Conservation (phyloP, 2,888 invertebrate species). For the Dryobotodes eremita region DNA sequence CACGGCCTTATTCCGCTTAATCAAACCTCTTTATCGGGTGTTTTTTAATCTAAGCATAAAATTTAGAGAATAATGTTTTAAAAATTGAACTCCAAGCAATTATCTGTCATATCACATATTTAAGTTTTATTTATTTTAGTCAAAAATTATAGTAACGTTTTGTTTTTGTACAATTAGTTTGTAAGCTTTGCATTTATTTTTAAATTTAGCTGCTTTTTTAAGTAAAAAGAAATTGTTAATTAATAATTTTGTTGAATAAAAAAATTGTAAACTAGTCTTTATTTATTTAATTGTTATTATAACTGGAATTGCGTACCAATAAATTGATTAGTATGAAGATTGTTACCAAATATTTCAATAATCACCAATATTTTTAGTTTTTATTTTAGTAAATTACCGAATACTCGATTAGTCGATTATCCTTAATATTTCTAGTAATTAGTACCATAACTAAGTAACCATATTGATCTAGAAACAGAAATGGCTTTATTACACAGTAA, state of each 20-base stretch:
- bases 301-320: conserved; percentile 29
- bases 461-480: conserved; percentile 14
- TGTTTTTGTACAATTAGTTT: conserved; percentile 47
- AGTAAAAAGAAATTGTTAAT: not conserved
- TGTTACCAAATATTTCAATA: conserved; percentile 14
- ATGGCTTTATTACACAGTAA: not conserved
- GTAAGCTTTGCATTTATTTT: conserved; percentile 69
- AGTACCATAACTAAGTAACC: conserved; percentile 11
- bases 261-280: conserved; percentile 1
- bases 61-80: conserved; percentile 38
- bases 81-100: conserved; percentile 72
- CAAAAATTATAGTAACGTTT: not conserved
- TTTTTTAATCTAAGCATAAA: conserved; percentile 34
- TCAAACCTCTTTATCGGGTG: conserved; percentile 20
- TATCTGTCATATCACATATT: conserved; percentile 75
- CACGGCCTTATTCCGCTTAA: conserved; percentile 8
- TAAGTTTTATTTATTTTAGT: conserved; percentile 56
- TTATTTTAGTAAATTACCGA: conserved; percentile 11
- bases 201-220: conserved; percentile 49
- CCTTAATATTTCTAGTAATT: conserved; percentile 20
- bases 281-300: conserved; percentile 1
- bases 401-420: conserved; percentile 46
- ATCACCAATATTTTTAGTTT: not conserved
- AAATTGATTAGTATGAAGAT: conserved; percentile 2
- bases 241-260: conserved; percentile 2